Evolutionary conservation across 2,888 invertebrate species (phyloP).

Genomic region (Xestia rhomboidea): DNA sequence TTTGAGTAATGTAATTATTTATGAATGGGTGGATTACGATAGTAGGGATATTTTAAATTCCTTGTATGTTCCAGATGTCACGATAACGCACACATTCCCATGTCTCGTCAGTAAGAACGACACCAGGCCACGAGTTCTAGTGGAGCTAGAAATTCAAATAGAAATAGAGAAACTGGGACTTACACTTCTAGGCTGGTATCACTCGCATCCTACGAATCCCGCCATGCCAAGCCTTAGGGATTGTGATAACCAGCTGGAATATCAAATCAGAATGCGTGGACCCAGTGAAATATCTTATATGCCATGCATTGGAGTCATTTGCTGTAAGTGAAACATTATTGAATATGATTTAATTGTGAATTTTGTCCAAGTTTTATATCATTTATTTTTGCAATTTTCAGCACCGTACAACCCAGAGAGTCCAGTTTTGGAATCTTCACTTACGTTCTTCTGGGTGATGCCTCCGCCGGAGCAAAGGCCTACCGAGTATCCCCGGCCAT

Average conservation of each 20-base stretch:
- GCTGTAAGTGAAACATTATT: constrained; percentile 92
- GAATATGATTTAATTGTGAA: background rate
- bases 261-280: constrained; percentile 98
- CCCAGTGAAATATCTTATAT: constrained; percentile 97
- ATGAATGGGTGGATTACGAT: background rate
- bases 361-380: background rate
- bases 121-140: constrained; percentile 93
- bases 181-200: constrained; percentile 98
- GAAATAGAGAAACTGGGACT: constrained; percentile 95
- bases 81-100: constrained; percentile 97
- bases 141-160: constrained; percentile 95
- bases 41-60: background rate
- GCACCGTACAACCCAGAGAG: constrained; percentile 96
- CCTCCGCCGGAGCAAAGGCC: constrained; percentile 98
- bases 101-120: constrained; percentile 96
- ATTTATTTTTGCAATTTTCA: constrained; percentile 79
- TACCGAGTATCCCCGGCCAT: constrained; percentile 97
- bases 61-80: constrained; percentile 92
- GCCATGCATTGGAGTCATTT: constrained; percentile 97
- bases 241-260: constrained; percentile 97
- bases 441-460: constrained; percentile 98
- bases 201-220: constrained; percentile 97
- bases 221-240: constrained; percentile 97
- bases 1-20: background rate
- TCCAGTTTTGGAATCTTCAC: constrained; percentile 94